Percentiles rank a stretch among this genome's conserved stretches.
phyloP scores from a whole-genome alignment of 2,888 invertebrate species.

The Eupithecia inturbata region DNA sequence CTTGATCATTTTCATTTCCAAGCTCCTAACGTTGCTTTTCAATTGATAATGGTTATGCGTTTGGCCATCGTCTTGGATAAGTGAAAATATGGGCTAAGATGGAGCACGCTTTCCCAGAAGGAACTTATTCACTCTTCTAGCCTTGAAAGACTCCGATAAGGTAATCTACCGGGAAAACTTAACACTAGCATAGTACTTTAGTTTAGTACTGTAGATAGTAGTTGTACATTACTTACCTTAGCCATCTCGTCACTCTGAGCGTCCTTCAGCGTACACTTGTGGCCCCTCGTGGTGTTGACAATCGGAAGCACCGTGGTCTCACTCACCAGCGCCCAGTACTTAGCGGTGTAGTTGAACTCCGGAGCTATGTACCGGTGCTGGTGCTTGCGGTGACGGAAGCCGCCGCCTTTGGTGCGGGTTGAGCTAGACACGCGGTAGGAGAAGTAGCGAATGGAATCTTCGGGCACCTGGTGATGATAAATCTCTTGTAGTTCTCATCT shows the following conservation, averaged over 20 bases:
- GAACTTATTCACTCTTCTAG: not conserved
- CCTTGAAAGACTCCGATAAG: not conserved
- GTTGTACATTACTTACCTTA: conserved; percentile 56
- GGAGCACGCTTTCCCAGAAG: not conserved
- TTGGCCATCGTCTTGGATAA: not conserved
- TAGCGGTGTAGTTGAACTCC: conserved; percentile 77
- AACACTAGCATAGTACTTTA: too few species aligned
- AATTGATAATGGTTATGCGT: not conserved
- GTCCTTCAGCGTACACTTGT: conserved; percentile 76
- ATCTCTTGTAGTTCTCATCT: not conserved
- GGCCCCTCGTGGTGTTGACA: conserved; percentile 66
- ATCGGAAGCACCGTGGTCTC: conserved; percentile 70
- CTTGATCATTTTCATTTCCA: too few species aligned
- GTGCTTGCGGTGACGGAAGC: conserved; percentile 73
- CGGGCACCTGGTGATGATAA: conserved; percentile 61
- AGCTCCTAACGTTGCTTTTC: not conserved
- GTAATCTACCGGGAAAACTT: too few species aligned
- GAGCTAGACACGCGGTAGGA: conserved; percentile 79
- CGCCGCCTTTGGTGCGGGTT: conserved; percentile 76
- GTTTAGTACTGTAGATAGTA: too few species aligned
- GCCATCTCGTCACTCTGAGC: conserved; percentile 75
- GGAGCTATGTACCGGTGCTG: conserved; percentile 80
- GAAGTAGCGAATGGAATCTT: conserved; percentile 73
- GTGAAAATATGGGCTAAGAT: not conserved
- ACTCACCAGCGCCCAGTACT: conserved; percentile 78